A percentile compares a stretch with the other conserved stretches of the same genome.
These are phyloP conservation scores for Trachythela sp. DNA, from an alignment of 64 coral and sea anemone species.

Conservation along the genomic window DNA sequence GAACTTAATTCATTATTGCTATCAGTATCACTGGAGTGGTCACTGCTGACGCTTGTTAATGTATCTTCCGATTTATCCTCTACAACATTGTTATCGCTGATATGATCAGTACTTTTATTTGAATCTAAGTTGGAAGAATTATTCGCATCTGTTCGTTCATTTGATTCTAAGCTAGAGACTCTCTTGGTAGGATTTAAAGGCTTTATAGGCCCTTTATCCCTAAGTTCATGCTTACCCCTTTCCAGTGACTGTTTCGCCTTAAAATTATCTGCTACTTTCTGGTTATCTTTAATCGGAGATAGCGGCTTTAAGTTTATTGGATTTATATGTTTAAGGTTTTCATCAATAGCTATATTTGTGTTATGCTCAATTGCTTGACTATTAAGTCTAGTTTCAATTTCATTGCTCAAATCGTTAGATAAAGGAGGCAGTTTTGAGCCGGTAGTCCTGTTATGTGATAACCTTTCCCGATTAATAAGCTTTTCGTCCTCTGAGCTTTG, in stretches of 20 bases:
- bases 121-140: too few relatives aligned
- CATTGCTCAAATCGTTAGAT: neutral
- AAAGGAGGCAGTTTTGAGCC: neutral
- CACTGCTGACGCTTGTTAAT: neutral
- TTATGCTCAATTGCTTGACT: neutral
- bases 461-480: neutral
- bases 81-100: neutral
- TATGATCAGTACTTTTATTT: neutral
- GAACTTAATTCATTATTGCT: neutral
- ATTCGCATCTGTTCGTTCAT: too few relatives aligned
- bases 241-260: neutral
- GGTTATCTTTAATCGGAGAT: neutral
- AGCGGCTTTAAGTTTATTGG: neutral
- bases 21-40: neutral
- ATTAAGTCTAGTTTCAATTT: neutral
- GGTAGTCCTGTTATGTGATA: neutral
- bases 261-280: neutral
- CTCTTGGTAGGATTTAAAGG: neutral
- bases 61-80: neutral
- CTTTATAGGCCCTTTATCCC: neutral
- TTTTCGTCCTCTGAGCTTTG: neutral
- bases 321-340: neutral
- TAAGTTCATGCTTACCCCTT: neutral
- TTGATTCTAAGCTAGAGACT: too few relatives aligned
- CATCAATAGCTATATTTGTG: neutral